Percentiles rank a stretch among this genome's conserved stretches.
phyloP scores from a whole-genome alignment of 2,888 invertebrate species.

The Cotesia congregata region DNA sequence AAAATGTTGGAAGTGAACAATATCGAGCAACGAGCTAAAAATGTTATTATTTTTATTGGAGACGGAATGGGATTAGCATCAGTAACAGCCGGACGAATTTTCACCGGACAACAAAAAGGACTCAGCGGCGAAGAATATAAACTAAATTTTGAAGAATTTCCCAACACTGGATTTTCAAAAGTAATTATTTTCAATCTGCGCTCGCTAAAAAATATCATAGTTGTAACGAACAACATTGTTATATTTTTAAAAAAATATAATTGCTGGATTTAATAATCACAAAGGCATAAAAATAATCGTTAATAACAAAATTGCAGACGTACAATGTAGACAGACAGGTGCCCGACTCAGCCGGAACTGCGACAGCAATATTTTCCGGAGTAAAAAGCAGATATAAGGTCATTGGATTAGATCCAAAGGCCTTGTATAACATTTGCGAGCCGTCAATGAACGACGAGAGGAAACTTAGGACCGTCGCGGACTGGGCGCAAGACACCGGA shows the following conservation, averaged over 20 bases:
- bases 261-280: background rate
- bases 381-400: slow-evolving; percentile 75
- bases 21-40: slow-evolving; percentile 72
- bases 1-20: slow-evolving; percentile 59
- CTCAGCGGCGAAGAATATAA: slow-evolving; percentile 74
- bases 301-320: slow-evolving; percentile 70
- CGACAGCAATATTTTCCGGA: slow-evolving; percentile 78
- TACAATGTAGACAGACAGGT: slow-evolving; percentile 81
- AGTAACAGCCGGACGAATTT: slow-evolving; percentile 77
- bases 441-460: slow-evolving; percentile 62
- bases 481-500: slow-evolving; percentile 75
- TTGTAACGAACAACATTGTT: too few relatives aligned
- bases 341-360: slow-evolving; percentile 80
- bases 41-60: slow-evolving; percentile 77
- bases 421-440: slow-evolving; percentile 69
- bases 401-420: slow-evolving; percentile 72
- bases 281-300: background rate
- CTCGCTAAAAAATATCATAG: background rate
- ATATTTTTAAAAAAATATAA: too few relatives aligned
- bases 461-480: slow-evolving; percentile 71
- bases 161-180: slow-evolving; percentile 76
- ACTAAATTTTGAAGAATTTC: slow-evolving; percentile 76
- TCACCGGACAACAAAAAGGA: slow-evolving; percentile 73
- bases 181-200: slow-evolving; percentile 61
- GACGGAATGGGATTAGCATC: slow-evolving; percentile 80